Evolutionary conservation across 1,140 invertebrate genomes (phyloP), one percentile per base, ranked within the genome.

Genomic region (Potamilus streckersoni): DNA sequence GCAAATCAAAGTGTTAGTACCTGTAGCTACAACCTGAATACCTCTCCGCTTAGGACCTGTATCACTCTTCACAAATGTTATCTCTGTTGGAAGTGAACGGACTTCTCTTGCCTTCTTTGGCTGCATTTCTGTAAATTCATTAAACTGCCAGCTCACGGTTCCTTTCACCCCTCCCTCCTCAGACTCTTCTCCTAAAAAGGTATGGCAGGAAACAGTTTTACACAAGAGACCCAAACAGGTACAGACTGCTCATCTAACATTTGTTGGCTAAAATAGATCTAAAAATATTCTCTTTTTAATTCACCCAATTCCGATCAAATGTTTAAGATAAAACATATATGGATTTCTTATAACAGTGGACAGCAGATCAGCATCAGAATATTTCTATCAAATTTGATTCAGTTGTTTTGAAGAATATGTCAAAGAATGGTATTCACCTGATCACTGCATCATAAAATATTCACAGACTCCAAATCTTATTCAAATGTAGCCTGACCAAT

Each of bases 141-240:
- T 83, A 62, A 71, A 76, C 70, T 85, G 84, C 76, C 83, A 83
- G 67, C 79, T 69, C 55, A 87, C 84, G 60, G 84, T 81, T 12
- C 79, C 79, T 71, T 83, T 87, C 19, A 88, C 88, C 38, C 85
- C 85, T 31, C 85, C 80, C 69, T 86, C 85, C 58, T 84, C 85
- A 65, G 79, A 64, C 57, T 83, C 83, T 64, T 88, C 87, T 65
- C 86, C 88, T 89, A 63, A 2, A 83, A 31, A 20, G 20, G 20
- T 31, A 65, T 2, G 15, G 23, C 31, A 16, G 27, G 16, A 19
- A 23, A 65, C 19, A 16, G 31, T 27, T 65, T 65, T 65, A 27
- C 63, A 65, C 38, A 11, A 8, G 38, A 49, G 38, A 49, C 38
- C 38, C 38, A 49, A 49, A 49, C 11, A 11, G 38, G 38, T 49